Base-by-base conservation (phyloP, 2,888 invertebrate genomes). In the Prosapia bicincta region DNA sequence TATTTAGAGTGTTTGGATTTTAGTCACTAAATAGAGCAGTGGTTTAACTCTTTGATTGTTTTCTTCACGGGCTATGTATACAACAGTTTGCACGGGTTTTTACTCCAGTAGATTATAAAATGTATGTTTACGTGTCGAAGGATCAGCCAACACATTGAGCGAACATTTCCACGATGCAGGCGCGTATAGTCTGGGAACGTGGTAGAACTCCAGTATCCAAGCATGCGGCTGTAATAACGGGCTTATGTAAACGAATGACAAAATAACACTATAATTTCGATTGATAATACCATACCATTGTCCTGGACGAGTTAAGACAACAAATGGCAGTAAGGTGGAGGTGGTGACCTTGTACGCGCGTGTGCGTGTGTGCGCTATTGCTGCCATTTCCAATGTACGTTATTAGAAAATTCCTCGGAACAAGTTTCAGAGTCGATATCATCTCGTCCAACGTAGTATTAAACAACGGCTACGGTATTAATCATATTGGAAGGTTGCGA, bases 211-310 rank as follows among this genome's bases (percentile, higher is more conserved):
- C 72, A 25, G 67, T 24, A 26, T 28, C 26, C 30, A 20, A 69
- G 74, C 74, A 69, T 74, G 74, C 74, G 65, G 23, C n/a, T 25
- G 65, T 74, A 74, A 74, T 74, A 69, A 69, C 54, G 7, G 69
- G 15, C 69, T 66, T 74, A 74, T 74, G 74, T 74, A 74, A 74
- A 74, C 74, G 74, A 74, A 69, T 74, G 74, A 74, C 74, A 74
- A 74, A 74, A 69, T 74, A 74, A 74, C 74, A 74, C 74, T 69
- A 69, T 74, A 74, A 74, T 74, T 69, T 74, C 74, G 74, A 74
- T 74, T 74, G 74, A 74, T 74, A 74, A 74, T 74, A 65, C 74
- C 28, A 74, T 74, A 74, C 68, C 74, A 74, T 74, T 74, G 74
- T 54, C 65, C 65, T 43, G 74, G 74, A 38, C 74, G 74, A 74